Conservation (phyloP, 2,888 invertebrate genomes). For the Bombylius major region DNA sequence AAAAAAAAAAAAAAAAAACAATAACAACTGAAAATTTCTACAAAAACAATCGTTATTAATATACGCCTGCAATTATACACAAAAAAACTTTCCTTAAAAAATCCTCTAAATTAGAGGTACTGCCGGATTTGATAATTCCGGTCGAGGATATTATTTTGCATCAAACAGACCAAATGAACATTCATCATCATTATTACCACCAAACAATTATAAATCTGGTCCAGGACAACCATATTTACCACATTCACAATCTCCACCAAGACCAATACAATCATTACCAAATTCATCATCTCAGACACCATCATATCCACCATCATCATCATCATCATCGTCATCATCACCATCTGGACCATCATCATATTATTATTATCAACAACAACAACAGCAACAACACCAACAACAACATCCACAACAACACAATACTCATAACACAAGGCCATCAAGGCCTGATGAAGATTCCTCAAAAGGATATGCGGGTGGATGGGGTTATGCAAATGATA, state of each 20-base stretch:
- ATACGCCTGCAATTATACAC: too few species aligned
- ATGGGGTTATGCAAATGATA: constrained; percentile 20
- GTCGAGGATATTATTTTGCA: constrained; percentile 50
- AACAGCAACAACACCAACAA: constrained; percentile 17
- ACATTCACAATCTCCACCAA: constrained; percentile 8
- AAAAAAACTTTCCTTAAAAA: too few species aligned
- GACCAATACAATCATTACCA: constrained; percentile 12
- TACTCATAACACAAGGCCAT: constrained; percentile 6
- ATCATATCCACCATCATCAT: constrained; percentile 12
- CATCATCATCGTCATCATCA: constrained; percentile 9
- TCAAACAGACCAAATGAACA: constrained; percentile 35
- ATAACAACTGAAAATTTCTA: too few species aligned
- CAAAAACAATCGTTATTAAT: too few species aligned
- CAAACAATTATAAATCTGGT: constrained; percentile 9
- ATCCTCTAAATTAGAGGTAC: constrained; percentile 37
- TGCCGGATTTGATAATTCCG: constrained; percentile 49
- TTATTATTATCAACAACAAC: constrained; percentile 5
- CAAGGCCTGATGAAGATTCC: constrained; percentile 4
- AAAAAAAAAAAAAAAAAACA: too few species aligned
- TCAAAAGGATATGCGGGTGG: constrained; percentile 17
- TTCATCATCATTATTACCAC: constrained; percentile 3
- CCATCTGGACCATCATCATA: constrained; percentile 9
- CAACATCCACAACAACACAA: too few species aligned
- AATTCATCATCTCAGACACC: constrained; percentile 12
- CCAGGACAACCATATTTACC: constrained; percentile 10